Evolutionary conservation across 2,888 invertebrate species (phyloP), one percentile per base, ranked within the genome.

Genomic region (Agonopterix heracliana): DNA sequence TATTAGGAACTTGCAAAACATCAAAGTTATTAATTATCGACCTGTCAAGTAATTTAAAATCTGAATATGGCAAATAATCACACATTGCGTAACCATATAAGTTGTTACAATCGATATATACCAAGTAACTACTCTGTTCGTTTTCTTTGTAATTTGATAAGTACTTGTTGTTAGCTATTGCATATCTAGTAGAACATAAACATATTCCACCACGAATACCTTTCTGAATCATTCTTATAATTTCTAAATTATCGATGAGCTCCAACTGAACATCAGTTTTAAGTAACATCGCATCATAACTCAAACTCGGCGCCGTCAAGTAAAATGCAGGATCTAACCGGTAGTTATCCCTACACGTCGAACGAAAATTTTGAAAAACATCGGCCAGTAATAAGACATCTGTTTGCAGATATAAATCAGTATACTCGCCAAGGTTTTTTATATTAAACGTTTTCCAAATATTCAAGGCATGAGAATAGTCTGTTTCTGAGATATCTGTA

Each of bases 31-130:
- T 17, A 17, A 17, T 17, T 17, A 17, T 17, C 17, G 17, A 17
- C 17, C 3, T 17, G n/a, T 41, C 12, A 34, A 49, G 12, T 12
- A 13, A 13, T 2, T 42, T 42, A 13, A 42, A 42, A 42, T 42
- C 42, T 2, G 42, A 11, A n/a, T 12, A 14, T n/a, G 56, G 56
- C 26, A 56, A 17, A 9, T 52, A 46, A 26, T 54, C 46, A n/a
- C 45, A 52, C 58, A 58, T 54, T 13, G 56, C 54, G 44, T 49
- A 60, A 3, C 66, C 67, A 50, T 69, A 71, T 26, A 68, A 50
- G 54, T 71, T 74, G 47, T 69, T 67, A 17, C 60, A 56, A 53
- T 70, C 68, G 4, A 64, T 53, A 42, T 42, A 42, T 17, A 14
- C 13, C 14, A 42, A 42, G 13, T 42, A 42, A 9, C 4, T 13